A percentile compares a stretch with the other conserved stretches of the same genome.
Evolutionary conservation across 2,888 invertebrate genomes (phyloP).

Genomic region (Globia sparganii): DNA sequence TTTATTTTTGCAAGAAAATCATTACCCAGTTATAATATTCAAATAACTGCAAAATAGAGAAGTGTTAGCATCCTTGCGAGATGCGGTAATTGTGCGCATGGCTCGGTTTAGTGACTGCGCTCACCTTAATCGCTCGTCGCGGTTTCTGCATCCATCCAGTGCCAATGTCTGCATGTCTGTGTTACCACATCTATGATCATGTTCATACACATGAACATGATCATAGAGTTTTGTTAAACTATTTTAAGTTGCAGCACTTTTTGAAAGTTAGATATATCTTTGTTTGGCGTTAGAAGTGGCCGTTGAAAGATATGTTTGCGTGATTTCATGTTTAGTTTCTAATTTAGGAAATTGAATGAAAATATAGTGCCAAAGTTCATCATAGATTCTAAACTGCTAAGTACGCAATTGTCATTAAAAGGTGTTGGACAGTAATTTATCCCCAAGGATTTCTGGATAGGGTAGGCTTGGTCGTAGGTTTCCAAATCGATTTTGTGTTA

Average conservation of each 20-base stretch:
- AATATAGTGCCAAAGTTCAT: background rate
- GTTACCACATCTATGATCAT: constrained; percentile 6
- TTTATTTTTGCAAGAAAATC: background rate
- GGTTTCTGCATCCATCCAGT: constrained; percentile 32
- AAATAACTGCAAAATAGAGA: constrained; percentile 4
- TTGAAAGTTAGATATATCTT: background rate
- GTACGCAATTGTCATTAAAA: too few species aligned
- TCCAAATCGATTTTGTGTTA: background rate
- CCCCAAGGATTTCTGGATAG: background rate
- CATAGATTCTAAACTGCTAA: background rate
- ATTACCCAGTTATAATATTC: background rate
- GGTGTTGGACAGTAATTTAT: too few species aligned
- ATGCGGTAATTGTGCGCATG: constrained; percentile 28
- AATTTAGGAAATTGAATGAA: background rate
- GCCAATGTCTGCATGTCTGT: constrained; percentile 24
- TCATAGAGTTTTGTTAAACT: background rate
- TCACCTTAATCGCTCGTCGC: constrained; percentile 28
- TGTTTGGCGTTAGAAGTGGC: constrained; percentile 8
- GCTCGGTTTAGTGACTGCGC: constrained; percentile 15
- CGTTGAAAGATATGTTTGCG: constrained; percentile 2
- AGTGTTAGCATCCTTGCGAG: constrained; percentile 1
- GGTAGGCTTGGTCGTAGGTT: background rate
- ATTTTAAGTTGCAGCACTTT: constrained; percentile 8
- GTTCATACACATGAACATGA: too few species aligned
- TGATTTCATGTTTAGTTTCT: background rate